Conservation (phyloP, 1,140 invertebrate genomes). For the Drosophila yakuba region DNA sequence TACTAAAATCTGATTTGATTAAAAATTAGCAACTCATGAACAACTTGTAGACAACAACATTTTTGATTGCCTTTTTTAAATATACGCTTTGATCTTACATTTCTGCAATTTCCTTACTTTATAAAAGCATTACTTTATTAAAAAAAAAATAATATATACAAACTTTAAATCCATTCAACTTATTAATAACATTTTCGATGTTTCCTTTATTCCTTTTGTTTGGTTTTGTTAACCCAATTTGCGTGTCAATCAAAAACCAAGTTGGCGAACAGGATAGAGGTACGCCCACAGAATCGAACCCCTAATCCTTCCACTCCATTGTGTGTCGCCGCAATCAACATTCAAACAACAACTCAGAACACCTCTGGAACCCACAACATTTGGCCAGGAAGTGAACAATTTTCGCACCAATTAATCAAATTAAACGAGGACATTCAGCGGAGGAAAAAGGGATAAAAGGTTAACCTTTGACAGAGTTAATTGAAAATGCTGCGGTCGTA, state of each 20-base stretch:
- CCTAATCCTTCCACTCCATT: constrained; percentile 53
- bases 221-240: constrained; percentile 31
- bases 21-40: too few species aligned
- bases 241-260: constrained; percentile 36
- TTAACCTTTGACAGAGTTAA: constrained; percentile 70
- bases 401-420: constrained; percentile 77
- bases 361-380: constrained; percentile 13
- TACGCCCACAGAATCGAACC: constrained; percentile 13
- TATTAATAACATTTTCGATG: too few species aligned
- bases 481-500: constrained; percentile 67
- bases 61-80: too few species aligned
- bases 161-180: too few species aligned
- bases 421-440: constrained; percentile 61
- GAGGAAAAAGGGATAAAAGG: constrained; percentile 31
- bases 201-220: too few species aligned
- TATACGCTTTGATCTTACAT: too few species aligned
- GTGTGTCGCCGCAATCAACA: constrained; percentile 56
- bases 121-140: too few species aligned
- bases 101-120: too few species aligned
- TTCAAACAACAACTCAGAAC: constrained; percentile 54
- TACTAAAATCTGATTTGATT: too few species aligned
- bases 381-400: constrained; percentile 45
- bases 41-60: too few species aligned
- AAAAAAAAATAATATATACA: too few species aligned
- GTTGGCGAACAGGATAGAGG: constrained; percentile 22